These are phyloP conservation scores for Dione juno DNA, from an alignment of 2,888 invertebrate genomes.

Conservation along the genomic window DNA sequence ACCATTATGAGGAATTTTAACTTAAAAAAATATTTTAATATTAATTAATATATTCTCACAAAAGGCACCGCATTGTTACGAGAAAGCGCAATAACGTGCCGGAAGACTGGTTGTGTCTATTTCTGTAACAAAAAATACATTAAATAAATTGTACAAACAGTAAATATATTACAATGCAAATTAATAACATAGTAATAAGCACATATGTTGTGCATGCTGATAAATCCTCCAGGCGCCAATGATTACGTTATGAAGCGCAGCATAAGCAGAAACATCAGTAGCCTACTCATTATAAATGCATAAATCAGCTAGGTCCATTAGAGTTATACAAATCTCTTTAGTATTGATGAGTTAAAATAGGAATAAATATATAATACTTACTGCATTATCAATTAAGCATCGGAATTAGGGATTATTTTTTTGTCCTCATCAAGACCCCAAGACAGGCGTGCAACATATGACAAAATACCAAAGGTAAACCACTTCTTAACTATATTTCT, in stretches of 20 bases:
- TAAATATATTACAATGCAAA: slow-evolving; percentile 26
- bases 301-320: slow-evolving; percentile 43
- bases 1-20: slow-evolving; percentile 64
- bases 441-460: slow-evolving; percentile 82
- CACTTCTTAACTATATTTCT: slow-evolving; percentile 58
- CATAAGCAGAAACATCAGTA: slow-evolving; percentile 55
- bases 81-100: slow-evolving; percentile 71
- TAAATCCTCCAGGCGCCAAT: slow-evolving; percentile 45
- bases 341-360: slow-evolving; percentile 43
- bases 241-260: slow-evolving; percentile 45
- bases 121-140: slow-evolving; percentile 74
- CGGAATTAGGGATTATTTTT: slow-evolving; percentile 78
- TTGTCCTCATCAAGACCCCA: slow-evolving; percentile 79
- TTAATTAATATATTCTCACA: slow-evolving; percentile 59
- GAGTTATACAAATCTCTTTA: slow-evolving; percentile 42
- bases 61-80: slow-evolving; percentile 75
- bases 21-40: slow-evolving; percentile 57
- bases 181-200: slow-evolving; percentile 28
- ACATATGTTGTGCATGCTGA: slow-evolving; percentile 41
- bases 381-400: slow-evolving; percentile 80
- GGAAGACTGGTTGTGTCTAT: slow-evolving; percentile 75
- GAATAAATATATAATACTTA: slow-evolving; percentile 67
- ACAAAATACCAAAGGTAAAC: slow-evolving; percentile 73
- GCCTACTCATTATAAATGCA: slow-evolving; percentile 61
- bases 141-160: slow-evolving; percentile 31